Conservation (phyloP, 64 coral and sea anemone species). For the Montipora sp. region DNA sequence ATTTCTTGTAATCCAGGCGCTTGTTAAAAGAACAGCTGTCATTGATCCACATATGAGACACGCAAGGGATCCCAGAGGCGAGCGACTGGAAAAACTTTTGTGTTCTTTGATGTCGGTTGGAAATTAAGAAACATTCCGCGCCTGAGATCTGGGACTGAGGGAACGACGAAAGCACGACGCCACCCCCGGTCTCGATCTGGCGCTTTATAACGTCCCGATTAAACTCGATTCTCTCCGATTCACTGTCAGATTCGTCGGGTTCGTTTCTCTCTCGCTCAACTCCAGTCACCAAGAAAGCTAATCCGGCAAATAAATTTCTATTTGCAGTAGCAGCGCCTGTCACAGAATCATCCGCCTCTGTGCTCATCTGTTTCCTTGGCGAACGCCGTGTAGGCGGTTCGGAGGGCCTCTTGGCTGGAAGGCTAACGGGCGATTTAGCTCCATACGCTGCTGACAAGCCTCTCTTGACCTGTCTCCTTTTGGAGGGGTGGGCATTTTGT, state of each 20-base stretch:
- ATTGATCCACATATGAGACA: conserved; percentile 85
- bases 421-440: neutral
- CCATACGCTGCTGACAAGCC: conserved; percentile 33
- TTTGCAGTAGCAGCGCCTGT: conserved; percentile 38
- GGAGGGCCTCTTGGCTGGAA: no score
- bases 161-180: conserved; percentile 77
- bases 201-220: conserved; percentile 58
- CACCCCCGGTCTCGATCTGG: conserved; percentile 86
- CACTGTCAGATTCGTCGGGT: conserved; percentile 68
- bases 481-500: neutral
- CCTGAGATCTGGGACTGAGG: conserved; percentile 66
- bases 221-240: conserved; percentile 73
- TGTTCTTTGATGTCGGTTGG: conserved; percentile 80
- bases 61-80: conserved; percentile 82
- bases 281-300: conserved; percentile 87
- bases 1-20: conserved; percentile 63
- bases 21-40: conserved; percentile 67
- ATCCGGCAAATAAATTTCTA: conserved; percentile 81
- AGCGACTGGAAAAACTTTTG: conserved; percentile 93
- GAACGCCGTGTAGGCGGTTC: conserved; percentile 4
- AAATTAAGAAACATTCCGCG: conserved; percentile 85
- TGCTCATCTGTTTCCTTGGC: conserved; percentile 43
- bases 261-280: neutral
- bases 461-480: conserved; percentile 48
- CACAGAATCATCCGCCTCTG: neutral